Conservation (phyloP, 2,797 vertebrate species). For the Amazonetta brasiliensis region DNA sequence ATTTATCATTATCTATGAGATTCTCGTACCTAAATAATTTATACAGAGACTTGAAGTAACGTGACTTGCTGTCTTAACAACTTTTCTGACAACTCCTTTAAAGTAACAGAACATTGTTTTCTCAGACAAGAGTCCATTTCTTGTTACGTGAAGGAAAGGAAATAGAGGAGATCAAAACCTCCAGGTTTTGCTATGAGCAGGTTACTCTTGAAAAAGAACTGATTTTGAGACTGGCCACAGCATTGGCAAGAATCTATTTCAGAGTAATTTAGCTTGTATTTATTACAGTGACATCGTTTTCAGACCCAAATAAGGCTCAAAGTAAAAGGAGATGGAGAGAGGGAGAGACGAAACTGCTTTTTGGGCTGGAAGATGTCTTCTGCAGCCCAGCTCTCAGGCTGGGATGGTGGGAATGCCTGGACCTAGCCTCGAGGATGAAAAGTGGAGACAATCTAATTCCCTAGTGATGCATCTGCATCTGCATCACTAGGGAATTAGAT, state of each 20-base stretch:
- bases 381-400: neutral
- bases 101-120: neutral
- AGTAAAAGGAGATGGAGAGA: neutral
- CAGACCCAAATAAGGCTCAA: neutral
- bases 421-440: neutral
- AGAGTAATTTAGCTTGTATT: neutral
- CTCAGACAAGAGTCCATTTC: neutral
- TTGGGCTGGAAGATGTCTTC: no score
- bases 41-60: slow-evolving; percentile 49
- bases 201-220: neutral
- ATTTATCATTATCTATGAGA: slow-evolving; percentile 66
- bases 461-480: neutral
- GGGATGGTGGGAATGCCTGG: neutral
- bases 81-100: slow-evolving; percentile 39
- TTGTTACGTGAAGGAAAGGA: neutral
- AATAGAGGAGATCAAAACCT: neutral
- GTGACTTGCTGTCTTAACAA: slow-evolving; percentile 56
- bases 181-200: neutral
- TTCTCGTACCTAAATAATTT: slow-evolving; percentile 3
- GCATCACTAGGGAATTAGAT: no score
- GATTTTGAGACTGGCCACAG: neutral
- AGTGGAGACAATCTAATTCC: neutral
- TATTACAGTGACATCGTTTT: neutral
- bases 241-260: neutral
- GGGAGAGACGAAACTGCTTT: neutral